Percentiles rank a stretch among this genome's conserved stretches.
phyloP scores from a whole-genome alignment of 2,888 invertebrate species.

The Orthosia cruda region DNA sequence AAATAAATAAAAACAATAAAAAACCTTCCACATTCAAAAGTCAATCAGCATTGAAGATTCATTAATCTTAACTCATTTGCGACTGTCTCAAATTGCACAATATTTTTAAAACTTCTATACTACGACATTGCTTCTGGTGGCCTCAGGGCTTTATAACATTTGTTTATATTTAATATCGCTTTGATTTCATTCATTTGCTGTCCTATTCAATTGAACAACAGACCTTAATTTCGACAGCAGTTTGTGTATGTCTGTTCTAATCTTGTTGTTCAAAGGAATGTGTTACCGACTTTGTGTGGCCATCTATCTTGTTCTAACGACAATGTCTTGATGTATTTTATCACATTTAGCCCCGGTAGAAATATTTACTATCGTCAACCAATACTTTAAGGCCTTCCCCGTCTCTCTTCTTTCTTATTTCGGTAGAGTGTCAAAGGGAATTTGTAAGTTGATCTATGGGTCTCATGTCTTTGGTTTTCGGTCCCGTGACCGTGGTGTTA shows the following conservation, averaged over 20 bases:
- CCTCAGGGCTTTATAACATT: conserved; percentile 50
- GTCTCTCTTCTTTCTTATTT: conserved; percentile 58
- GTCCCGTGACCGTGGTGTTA: conserved; percentile 87
- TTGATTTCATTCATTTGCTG: conserved; percentile 65
- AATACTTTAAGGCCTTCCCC: conserved; percentile 73
- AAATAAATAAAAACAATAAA: conserved; percentile 42
- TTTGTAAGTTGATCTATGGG: conserved; percentile 60
- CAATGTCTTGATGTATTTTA: conserved; percentile 91
- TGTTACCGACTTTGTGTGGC: conserved; percentile 84
- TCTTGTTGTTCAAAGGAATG: conserved; percentile 77
- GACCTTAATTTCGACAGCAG: conserved; percentile 68
- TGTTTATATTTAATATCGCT: conserved; percentile 61
- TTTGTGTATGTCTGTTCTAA: conserved; percentile 78
- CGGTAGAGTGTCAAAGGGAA: conserved; percentile 17
- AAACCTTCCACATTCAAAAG: conserved; percentile 45
- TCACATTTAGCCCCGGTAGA: conserved; percentile 89
- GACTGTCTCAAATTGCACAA: conserved; percentile 54
- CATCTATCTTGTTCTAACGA: conserved; percentile 90
- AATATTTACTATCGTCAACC: conserved; percentile 86
- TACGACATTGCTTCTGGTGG: conserved; percentile 57
- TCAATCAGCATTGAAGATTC: conserved; percentile 52
- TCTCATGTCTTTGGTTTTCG: conserved; percentile 76
- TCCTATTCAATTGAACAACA: conserved; percentile 77
- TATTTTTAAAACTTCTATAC: conserved; percentile 50
- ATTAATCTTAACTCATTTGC: conserved; percentile 62